Evolutionary conservation across 2,888 invertebrate genomes (phyloP).

Genomic region (Andrena flavipes): DNA sequence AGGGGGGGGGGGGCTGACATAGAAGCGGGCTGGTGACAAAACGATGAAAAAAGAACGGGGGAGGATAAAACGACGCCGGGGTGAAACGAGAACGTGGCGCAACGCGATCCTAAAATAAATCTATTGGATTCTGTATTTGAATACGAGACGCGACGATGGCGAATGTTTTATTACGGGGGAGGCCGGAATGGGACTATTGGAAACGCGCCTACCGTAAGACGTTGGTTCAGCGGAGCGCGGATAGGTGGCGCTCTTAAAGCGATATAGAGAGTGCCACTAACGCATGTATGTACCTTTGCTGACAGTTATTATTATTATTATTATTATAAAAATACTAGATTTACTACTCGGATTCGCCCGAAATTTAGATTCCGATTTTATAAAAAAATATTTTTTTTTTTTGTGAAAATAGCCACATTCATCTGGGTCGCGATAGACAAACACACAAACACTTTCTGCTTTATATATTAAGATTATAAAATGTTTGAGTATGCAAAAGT

Average conservation of each 20-base stretch:
- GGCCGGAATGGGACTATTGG: not conserved
- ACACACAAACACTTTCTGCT: too few relatives aligned
- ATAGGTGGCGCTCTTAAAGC: not conserved
- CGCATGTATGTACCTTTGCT: too few relatives aligned
- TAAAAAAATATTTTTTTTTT: too few relatives aligned
- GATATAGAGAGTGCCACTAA: not conserved
- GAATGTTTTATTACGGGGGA: constrained; percentile 16
- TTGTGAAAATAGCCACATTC: too few relatives aligned
- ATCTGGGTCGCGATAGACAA: too few relatives aligned
- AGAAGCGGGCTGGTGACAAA: constrained; percentile 8
- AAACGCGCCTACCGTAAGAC: constrained; percentile 14
- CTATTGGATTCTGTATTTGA: constrained; percentile 49
- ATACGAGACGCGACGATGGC: constrained; percentile 18
- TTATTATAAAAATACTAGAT: too few relatives aligned
- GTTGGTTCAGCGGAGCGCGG: too few relatives aligned
- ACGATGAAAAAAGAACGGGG: not conserved
- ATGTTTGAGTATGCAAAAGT: too few relatives aligned
- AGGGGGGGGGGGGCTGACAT: not conserved
- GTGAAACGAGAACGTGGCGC: constrained; percentile 8
- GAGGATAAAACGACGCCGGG: not conserved
- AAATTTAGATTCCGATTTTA: too few relatives aligned
- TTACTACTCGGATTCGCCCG: too few relatives aligned
- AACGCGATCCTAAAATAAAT: constrained; percentile 46
- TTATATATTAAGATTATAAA: too few relatives aligned
- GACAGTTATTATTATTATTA: too few relatives aligned